These are phyloP conservation scores for Butastur rufipennis DNA, from an alignment of 2,113 vertebrate species.

Conservation along the genomic window DNA sequence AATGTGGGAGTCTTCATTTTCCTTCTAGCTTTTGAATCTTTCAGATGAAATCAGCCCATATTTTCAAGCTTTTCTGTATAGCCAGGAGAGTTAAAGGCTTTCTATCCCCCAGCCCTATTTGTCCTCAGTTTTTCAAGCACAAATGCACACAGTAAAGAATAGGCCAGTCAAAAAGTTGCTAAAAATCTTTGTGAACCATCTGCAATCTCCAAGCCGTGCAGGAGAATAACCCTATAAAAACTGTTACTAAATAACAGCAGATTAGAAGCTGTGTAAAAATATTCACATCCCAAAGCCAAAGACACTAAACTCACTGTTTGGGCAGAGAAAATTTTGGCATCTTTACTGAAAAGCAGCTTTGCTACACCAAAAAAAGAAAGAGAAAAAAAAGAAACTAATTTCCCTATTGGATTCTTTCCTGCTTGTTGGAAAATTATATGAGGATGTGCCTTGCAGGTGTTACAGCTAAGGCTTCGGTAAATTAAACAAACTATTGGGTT, in stretches of 20 bases:
- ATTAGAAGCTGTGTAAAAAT: conserved; percentile 40
- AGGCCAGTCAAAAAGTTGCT: conserved; percentile 21
- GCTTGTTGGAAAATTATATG: not conserved
- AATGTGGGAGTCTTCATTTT: conserved; percentile 1
- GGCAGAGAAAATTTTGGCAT: conserved; percentile 33
- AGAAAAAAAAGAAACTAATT: conserved; percentile 24
- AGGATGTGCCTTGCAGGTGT: conserved; percentile 56
- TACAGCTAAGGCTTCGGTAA: conserved; percentile 19
- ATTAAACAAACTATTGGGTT: conserved; percentile 28
- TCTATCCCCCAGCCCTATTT: not conserved
- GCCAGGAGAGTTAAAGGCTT: not conserved
- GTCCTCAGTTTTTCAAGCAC: not conserved
- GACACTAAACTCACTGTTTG: conserved; percentile 43
- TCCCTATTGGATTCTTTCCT: conserved; percentile 27
- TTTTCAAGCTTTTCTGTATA: not conserved
- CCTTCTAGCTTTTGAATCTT: conserved; percentile 1
- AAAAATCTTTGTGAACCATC: not conserved
- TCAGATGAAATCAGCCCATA: not conserved
- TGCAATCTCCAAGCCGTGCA: not conserved
- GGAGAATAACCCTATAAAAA: conserved; percentile 15
- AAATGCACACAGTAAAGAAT: not conserved
- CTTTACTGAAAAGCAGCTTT: conserved; percentile 38
- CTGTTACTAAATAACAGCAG: conserved; percentile 20
- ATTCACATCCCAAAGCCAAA: conserved; percentile 40
- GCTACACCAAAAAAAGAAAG: not conserved